Conservation (phyloP, 2,888 invertebrate species). For the Barypeithes pellucidus region DNA sequence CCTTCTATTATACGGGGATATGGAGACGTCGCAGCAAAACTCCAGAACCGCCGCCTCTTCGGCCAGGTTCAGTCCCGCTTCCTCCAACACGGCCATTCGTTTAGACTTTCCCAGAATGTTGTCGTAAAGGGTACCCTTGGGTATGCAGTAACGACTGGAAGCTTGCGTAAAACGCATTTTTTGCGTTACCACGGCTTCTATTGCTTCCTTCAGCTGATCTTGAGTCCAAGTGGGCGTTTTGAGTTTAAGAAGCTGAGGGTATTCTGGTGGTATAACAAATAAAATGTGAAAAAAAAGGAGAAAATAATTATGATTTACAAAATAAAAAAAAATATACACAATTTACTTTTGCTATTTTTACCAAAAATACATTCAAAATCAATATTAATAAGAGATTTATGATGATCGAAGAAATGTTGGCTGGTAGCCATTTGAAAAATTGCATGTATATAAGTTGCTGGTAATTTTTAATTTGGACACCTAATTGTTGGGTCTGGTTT, state of each 20-base stretch:
- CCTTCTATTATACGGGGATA: conserved; percentile 80
- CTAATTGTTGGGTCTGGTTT: no score
- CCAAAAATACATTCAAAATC: neutral
- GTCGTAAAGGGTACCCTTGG: conserved; percentile 85
- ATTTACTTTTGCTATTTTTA: neutral
- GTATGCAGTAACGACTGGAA: conserved; percentile 80
- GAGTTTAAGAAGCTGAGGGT: conserved; percentile 79
- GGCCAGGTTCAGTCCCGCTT: conserved; percentile 75
- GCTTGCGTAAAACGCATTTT: conserved; percentile 86
- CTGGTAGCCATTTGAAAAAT: no score
- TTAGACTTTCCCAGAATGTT: conserved; percentile 85
- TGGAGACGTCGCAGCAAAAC: conserved; percentile 82
- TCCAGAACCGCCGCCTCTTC: conserved; percentile 81
- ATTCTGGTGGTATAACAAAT: conserved; percentile 68
- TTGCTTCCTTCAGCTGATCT: conserved; percentile 82
- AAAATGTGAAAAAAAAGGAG: conserved; percentile 15
- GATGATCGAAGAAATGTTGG: neutral
- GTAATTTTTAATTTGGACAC: no score
- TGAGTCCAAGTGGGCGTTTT: conserved; percentile 85
- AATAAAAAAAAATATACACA: neutral
- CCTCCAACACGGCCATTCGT: conserved; percentile 83
- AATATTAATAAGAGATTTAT: conserved; percentile 5
- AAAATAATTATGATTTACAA: neutral
- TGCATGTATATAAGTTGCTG: no score
- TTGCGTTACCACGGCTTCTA: conserved; percentile 83